Evolutionary conservation across 2,888 invertebrate species (phyloP).

Genomic region (Drosophila neotestacea): DNA sequence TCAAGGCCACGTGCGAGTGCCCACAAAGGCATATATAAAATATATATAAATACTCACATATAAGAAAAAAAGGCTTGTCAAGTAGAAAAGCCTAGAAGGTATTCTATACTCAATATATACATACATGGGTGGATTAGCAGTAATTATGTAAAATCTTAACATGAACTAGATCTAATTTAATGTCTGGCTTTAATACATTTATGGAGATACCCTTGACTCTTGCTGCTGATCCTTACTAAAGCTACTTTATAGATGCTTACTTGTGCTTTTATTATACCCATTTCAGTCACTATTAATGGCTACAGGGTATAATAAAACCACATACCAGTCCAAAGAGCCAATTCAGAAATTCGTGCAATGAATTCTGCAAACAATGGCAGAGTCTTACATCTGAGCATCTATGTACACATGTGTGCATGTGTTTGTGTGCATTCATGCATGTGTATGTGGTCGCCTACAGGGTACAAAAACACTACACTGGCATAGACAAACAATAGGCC

Average conservation of each 20-base stretch:
- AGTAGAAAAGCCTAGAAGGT: background rate
- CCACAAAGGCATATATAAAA: slow-evolving; percentile 34
- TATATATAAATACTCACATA: slow-evolving; percentile 9
- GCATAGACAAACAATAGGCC: slow-evolving; percentile 63
- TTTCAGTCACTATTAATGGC: slow-evolving; percentile 2
- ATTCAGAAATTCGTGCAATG: slow-evolving; percentile 78
- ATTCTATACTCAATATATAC: background rate
- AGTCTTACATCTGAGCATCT: slow-evolving; percentile 50
- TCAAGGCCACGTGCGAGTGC: slow-evolving; percentile 56
- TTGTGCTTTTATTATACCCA: slow-evolving; percentile 15
- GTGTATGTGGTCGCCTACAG: slow-evolving; percentile 28
- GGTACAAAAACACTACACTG: slow-evolving; percentile 36
- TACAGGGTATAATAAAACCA: slow-evolving; percentile 61
- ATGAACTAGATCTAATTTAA: slow-evolving; percentile 1
- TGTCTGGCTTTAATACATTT: background rate
- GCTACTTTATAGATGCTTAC: slow-evolving; percentile 1
- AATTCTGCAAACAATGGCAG: slow-evolving; percentile 76
- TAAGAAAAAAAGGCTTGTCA: background rate
- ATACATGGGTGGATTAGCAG: background rate
- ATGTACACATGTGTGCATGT: slow-evolving; percentile 20
- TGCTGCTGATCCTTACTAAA: slow-evolving; percentile 1
- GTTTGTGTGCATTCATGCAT: slow-evolving; percentile 1
- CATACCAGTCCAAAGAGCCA: slow-evolving; percentile 67
- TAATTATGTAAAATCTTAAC: background rate
- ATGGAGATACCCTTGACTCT: background rate